Percentiles rank a stretch among this genome's conserved stretches.
Conservation (phyloP, 2,797 vertebrate genomes). For the Nannoperca obscura region DNA sequence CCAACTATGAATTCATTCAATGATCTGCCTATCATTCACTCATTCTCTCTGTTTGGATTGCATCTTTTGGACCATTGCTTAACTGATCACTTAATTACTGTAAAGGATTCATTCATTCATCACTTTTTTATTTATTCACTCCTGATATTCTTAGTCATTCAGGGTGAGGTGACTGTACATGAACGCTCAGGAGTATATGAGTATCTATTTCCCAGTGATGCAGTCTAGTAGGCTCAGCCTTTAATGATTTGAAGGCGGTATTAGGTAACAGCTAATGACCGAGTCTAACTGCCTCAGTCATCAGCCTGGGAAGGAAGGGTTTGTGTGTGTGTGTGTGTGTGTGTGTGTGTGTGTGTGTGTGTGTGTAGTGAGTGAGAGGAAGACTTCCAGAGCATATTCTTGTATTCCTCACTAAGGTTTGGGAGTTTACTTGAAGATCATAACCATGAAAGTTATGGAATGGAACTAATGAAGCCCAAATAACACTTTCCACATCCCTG, state of each 20-base stretch:
- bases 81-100: background rate
- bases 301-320: constrained; percentile 3
- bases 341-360: no score
- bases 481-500: background rate
- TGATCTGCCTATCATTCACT: background rate
- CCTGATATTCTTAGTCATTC: constrained; percentile 7
- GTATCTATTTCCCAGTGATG: constrained; percentile 25
- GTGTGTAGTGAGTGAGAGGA: no score
- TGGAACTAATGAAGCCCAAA: no score
- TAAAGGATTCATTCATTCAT: constrained; percentile 28
- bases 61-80: background rate
- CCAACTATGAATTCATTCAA: constrained; percentile 14
- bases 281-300: constrained; percentile 26
- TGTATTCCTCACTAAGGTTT: background rate
- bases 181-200: background rate
- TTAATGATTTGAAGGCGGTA: constrained; percentile 40
- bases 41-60: background rate
- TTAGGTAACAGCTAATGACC: constrained; percentile 53
- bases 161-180: constrained; percentile 15
- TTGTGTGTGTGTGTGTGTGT: background rate
- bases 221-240: constrained; percentile 25
- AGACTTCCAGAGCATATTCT: background rate
- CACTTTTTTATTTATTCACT: constrained; percentile 23
- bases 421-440: background rate
- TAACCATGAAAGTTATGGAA: background rate